Evolutionary conservation across 2,113 vertebrate genomes (phyloP), one percentile per base, ranked within the genome.

Genomic region (Jacana jacana): DNA sequence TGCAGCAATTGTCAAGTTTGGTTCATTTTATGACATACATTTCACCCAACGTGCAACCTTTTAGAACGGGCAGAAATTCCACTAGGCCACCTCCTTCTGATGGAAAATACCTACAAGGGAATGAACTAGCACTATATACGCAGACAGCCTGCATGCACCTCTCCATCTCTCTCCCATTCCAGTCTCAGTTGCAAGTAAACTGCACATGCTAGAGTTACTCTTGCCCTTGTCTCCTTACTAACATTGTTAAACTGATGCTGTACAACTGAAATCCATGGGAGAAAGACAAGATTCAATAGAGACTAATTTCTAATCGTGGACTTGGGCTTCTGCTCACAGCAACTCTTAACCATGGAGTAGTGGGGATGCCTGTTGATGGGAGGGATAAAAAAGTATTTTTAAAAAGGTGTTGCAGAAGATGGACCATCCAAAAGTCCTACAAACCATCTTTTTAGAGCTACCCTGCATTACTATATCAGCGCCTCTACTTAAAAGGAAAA

Each of bases 141-240:
- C 28, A 61, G 40, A 23, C 2, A 58, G 27, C 30, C 64, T 27
- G 24, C 68, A 39, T 0, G 0, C 33, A 31, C 37, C 27, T 18
- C 31, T 85, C 13, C 17, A 17, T 51, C 33, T 13, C 86, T 54
- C 44, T n/a, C 81, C n/a, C 0, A 0, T 42, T 49, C 22, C 55
- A 17, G 17, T 7, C 57, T 31, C n/a, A 66, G 16, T 8, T 27
- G 27, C 17, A 86, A 71, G 35, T 2, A 28, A 83, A 25, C 27
- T 33, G 20, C 60, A n/a, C 13, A 13, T 9, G 13, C 13, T 13
- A 24, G 22, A 42, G 17, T 46, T 54, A 24, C 31, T 61, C 51
- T 46, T 17, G 11, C 14, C 18, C 51, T 42, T 46, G 4, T 17
- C 27, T 51, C 19, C 22, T 73, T n/a, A 24, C 42, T 40, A n/a